A percentile compares a stretch with the other conserved stretches of the same genome.
Conservation (phyloP, 2,797 vertebrate genomes). For the Lithobates pipiens region DNA sequence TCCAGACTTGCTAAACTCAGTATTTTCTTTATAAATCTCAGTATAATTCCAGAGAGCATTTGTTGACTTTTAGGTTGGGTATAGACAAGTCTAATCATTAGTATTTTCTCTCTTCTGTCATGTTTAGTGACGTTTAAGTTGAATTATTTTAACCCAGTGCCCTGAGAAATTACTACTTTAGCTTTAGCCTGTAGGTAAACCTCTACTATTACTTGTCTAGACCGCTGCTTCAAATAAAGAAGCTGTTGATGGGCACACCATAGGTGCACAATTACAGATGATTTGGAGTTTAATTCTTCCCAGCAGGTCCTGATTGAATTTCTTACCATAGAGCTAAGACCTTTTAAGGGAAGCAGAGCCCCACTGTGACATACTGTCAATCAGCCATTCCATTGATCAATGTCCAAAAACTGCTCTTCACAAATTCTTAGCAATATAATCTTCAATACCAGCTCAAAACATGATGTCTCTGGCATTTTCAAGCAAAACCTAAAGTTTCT, state of each 20-base stretch:
- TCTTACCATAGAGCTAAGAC: conserved; percentile 53
- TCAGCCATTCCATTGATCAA: conserved; percentile 54
- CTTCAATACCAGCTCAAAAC: conserved; percentile 28
- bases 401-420: conserved; percentile 39
- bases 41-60: neutral
- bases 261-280: conserved; percentile 58
- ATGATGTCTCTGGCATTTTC: neutral
- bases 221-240: conserved; percentile 57
- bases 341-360: conserved; percentile 41
- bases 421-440: conserved; percentile 35
- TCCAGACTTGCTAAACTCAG: too few relatives aligned
- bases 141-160: conserved; percentile 51
- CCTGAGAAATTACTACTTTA: conserved; percentile 47
- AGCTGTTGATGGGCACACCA: conserved; percentile 56
- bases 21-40: neutral
- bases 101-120: conserved; percentile 26
- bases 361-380: conserved; percentile 53
- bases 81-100: neutral
- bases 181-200: conserved; percentile 49
- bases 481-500: neutral
- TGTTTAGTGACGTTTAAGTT: conserved; percentile 42
- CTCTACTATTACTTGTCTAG: conserved; percentile 52
- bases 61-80: conserved; percentile 17
- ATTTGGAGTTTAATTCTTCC: conserved; percentile 59
- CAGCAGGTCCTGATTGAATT: conserved; percentile 60